Base-by-base conservation (phyloP, 1,140 invertebrate species). In the Papilio xuthus region DNA sequence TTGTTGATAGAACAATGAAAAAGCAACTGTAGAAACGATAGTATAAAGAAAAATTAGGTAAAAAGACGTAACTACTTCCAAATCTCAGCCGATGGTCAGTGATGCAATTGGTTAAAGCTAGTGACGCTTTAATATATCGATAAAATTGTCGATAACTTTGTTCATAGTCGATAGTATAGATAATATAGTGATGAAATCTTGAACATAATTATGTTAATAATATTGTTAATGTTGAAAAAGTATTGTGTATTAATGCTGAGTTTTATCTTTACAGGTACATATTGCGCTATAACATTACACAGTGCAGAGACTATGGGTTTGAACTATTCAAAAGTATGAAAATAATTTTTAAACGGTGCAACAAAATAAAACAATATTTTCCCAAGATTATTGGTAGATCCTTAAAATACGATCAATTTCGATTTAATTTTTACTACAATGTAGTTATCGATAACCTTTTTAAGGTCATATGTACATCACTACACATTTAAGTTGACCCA, bases 1-100 rank as follows among this genome's bases (percentile, higher is more conserved):
- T 92, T 91, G 88, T 92, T 82, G 78, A 73, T 77, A 79, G 86
- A 88, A 92, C 90, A 91, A 92, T 88, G 85, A 85, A 82, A 86
- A 83, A 82, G 82, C 78, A 79, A 78, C 73, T 82, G 56, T 78
- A 84, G 83, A 79, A 82, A 83, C 84, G 81, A 81, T 80, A 80
- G 78, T 71, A 83, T 83, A 86, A 85, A 87, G 86, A 88, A 88
- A 88, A 91, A 88, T 89, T 92, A 82, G 88, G 88, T 88, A 87
- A 90, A 84, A 84, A 88, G 85, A 88, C 86, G 89, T 85, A 90
- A 90, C 86, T 79, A 74, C 81, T 77, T 80, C 77, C 69, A 79
- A 77, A 80, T 82, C 81, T 81, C 79, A 74, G 56, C 70, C 63
- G 78, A 77, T 77, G 53, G 70, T 77, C 67, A 44, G 63, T 81